phyloP scores from a whole-genome alignment of 2,113 vertebrate genomes.

The Heterocephalus glaber region DNA sequence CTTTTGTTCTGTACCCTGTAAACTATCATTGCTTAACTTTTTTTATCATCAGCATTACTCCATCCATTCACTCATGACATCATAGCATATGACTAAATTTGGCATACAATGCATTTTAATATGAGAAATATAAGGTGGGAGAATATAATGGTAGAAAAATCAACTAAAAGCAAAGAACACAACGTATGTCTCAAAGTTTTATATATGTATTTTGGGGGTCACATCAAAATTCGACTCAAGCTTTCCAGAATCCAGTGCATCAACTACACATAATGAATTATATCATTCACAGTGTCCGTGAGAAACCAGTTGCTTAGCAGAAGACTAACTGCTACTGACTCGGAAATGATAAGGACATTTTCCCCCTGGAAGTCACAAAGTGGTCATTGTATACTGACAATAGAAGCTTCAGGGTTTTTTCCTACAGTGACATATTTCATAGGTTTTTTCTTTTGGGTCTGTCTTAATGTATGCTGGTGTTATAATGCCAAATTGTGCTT shows the following conservation, averaged over 20 bases:
- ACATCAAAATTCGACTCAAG: not conserved
- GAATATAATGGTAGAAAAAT: not conserved
- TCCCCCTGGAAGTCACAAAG: not conserved
- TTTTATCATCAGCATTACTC: not conserved
- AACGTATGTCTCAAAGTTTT: not conserved
- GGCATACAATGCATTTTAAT: not conserved
- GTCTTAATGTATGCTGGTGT: conserved; percentile 36
- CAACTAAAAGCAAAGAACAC: conserved; percentile 17
- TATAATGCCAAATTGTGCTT: not conserved
- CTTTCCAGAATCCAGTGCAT: not conserved
- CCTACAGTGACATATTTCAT: conserved; percentile 33
- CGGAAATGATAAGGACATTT: conserved; percentile 12
- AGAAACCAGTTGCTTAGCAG: conserved; percentile 32
- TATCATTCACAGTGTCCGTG: not conserved
- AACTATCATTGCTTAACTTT: not conserved
- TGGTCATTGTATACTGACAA: conserved; percentile 19
- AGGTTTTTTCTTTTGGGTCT: not conserved
- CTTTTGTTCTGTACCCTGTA: not conserved
- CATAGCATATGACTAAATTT: not conserved
- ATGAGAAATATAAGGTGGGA: not conserved
- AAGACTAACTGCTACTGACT: not conserved
- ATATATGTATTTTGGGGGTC: not conserved
- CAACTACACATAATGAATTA: not conserved
- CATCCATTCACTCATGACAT: conserved; percentile 6
- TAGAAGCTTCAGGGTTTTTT: conserved; percentile 40